These are phyloP conservation scores for Megamerina dolium DNA, from an alignment of 2,888 invertebrate genomes.

Conservation along the genomic window DNA sequence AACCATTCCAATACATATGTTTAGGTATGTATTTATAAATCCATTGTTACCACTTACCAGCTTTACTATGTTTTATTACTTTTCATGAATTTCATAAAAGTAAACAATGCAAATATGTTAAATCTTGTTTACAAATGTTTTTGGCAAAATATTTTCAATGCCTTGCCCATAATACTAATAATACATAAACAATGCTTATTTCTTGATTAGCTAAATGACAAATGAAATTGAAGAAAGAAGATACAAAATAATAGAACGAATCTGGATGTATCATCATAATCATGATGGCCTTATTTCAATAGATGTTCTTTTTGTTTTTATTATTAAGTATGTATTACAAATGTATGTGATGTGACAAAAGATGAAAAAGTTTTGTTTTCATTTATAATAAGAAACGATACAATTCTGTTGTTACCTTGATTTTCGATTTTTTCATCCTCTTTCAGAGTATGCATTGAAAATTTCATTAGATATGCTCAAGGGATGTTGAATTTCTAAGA, in stretches of 20 bases:
- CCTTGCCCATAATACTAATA: slow-evolving; percentile 16
- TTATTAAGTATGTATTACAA: no score
- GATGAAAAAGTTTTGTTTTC: not conserved
- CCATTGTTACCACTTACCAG: no score
- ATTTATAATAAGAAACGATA: no score
- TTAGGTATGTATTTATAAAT: no score
- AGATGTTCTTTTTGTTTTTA: no score
- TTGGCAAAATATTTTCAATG: slow-evolving; percentile 37
- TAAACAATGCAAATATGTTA: slow-evolving; percentile 33
- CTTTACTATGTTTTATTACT: no score
- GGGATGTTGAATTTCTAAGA: slow-evolving; percentile 7
- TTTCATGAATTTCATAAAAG: no score
- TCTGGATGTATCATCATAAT: no score
- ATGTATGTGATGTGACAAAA: not conserved
- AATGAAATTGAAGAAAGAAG: not conserved
- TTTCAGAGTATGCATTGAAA: slow-evolving; percentile 7
- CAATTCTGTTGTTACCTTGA: slow-evolving; percentile 5
- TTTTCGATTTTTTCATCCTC: no score
- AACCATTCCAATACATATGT: no score
- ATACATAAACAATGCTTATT: slow-evolving; percentile 4
- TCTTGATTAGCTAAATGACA: slow-evolving; percentile 10
- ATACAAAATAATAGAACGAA: no score
- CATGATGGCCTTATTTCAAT: no score
- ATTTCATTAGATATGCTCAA: slow-evolving; percentile 11
- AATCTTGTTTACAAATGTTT: slow-evolving; percentile 42